Base-by-base conservation (phyloP, 2,888 invertebrate genomes). In the Melinopterus prodromus region DNA sequence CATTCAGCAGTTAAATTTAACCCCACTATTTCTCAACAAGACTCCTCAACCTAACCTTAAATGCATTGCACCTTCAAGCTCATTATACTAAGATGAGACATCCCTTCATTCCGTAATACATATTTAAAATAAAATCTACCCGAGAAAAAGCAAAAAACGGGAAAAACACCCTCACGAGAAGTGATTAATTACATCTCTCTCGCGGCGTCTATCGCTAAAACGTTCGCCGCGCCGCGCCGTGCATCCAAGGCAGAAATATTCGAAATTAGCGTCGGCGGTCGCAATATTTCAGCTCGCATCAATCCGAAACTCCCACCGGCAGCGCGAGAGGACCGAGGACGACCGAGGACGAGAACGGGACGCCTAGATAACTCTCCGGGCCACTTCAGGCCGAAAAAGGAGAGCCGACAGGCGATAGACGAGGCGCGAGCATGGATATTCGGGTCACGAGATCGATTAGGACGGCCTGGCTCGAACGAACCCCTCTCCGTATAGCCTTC, bases 381-480 rank as follows among this genome's bases (percentile, higher is more conserved):
- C 53, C 53, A 53, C 53, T 53, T 53, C 53, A 53, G 53, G 53
- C 53, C 53, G 53, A 78, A 78, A 16, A 78, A 38, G 38, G 78
- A 78, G 16, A 0, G 78, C 37, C 71, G 71, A 70, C 76, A 53
- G 77, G 14, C 16, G 72, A 69, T 78, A 81, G 80, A 80, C 71
- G 37, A 82, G 75, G 80, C 79, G 78, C 83, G 82, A 82, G 81
- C 81, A 77, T 79, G 78, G 79, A 82, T 82, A 83, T 83, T 83
- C 83, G 83, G 84, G 84, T 83, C 84, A 83, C 81, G 79, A 81
- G 82, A 83, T 83, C 83, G 83, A 83, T 83, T 81, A 82, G 80
- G 79, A 53, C 74, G 81, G 79, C 81, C 81, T 81, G 81, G 81
- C 53, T 53, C 7, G 53, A 53, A 53, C 53, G 53, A 53, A 53